Evolutionary conservation across 2,113 vertebrate genomes (phyloP), one percentile per base, ranked within the genome.

Genomic region (Syngnathus floridae): DNA sequence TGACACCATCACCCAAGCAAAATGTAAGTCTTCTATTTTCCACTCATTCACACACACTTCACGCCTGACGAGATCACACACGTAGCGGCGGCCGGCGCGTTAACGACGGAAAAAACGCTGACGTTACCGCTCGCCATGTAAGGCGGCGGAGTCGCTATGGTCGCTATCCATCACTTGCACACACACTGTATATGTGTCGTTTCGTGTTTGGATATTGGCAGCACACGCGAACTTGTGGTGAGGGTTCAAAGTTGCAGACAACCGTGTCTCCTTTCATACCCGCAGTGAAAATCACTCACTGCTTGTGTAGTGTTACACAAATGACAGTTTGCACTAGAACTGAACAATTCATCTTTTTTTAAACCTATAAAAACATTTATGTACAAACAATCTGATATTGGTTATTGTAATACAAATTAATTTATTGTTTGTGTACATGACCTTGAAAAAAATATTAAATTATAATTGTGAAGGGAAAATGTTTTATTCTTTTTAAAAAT

Each of bases 1-100:
- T 26, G 89, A 91, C 84, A 90, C 88, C 6, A 91, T 89, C 72
- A 91, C 89, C 46, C 90, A 91, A 69, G 90, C 88, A 22, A 90
- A 87, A 88, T 90, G 89, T 91, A 86, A 88, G 90, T 86, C 45
- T 46, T 49, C 19, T 58, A 19, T 5, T 67, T 74, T 65, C 58
- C 66, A 78, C 48, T 0, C 40, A 66, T 80, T 71, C 13, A 11
- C 52, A 31, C 52, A 31, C 22, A 21, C n/a, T 51, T 51, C 2
- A 11, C 62, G 43, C 58, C 63, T 45, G 48, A 9, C 21, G 31
- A 67, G 70, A 62, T 55, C 2, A 7, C 57, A n/a, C 57, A 13
- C 36, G 11, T 11, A 36, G 11, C 6, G 21, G 21, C n/a, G 9
- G 38, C 72, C 56, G 38, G 37, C 41, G 37, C 31, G 36, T 61